phyloP scores from a whole-genome alignment of 2,888 invertebrate genomes.

The Lasioglossum lativentre region DNA sequence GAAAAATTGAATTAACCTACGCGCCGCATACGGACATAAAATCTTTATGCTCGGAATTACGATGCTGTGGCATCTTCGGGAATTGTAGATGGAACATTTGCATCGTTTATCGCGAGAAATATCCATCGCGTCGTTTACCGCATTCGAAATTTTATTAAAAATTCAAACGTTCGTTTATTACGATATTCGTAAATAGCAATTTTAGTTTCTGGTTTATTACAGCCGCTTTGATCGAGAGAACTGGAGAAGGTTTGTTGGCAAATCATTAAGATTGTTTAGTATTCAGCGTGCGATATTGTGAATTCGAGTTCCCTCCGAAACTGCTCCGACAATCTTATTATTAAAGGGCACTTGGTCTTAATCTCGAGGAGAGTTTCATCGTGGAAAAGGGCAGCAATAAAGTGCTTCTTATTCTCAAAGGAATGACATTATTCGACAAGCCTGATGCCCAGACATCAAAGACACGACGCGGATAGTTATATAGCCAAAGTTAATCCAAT shows the following conservation, averaged over 20 bases:
- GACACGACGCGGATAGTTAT: not conserved
- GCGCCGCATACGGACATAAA: constrained; percentile 2
- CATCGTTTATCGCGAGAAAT: not conserved
- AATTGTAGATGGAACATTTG: not conserved
- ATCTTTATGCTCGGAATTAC: constrained; percentile 20
- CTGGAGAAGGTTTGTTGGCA: not conserved
- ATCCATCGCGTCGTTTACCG: not conserved
- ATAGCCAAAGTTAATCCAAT: not conserved
- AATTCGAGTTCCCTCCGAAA: no score
- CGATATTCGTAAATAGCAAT: not conserved
- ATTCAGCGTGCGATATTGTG: not conserved
- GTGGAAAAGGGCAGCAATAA: not conserved
- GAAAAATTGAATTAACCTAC: constrained; percentile 42
- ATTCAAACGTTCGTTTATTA: no score
- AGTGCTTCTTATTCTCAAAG: constrained; percentile 7
- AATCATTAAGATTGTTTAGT: not conserved
- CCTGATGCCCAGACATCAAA: not conserved
- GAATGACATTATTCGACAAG: not conserved
- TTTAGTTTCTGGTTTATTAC: not conserved
- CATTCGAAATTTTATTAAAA: not conserved
- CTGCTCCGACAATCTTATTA: not conserved
- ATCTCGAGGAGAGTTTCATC: not conserved
- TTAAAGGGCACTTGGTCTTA: not conserved
- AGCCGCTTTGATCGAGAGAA: not conserved
- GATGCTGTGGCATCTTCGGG: not conserved